A percentile compares a stretch with the other conserved stretches of the same genome.
Evolutionary conservation across 2,888 invertebrate genomes (phyloP).

Genomic region (Atherix ibis): DNA sequence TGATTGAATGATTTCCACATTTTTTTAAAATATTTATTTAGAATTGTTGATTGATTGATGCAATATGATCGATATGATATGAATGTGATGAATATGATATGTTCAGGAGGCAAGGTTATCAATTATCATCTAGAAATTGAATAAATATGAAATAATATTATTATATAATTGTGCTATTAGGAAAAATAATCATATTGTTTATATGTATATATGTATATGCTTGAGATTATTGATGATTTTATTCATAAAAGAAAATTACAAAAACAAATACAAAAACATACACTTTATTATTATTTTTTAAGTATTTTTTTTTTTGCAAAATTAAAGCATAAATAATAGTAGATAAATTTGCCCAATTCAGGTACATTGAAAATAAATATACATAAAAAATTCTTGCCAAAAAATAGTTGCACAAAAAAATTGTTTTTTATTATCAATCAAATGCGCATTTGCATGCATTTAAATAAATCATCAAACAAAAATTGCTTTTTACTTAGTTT

Average conservation of each 20-base stretch:
- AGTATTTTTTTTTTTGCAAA: too few species aligned
- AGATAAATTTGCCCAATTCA: too few species aligned
- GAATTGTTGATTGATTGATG: background rate
- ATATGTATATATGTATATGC: too few species aligned
- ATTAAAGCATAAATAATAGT: too few species aligned
- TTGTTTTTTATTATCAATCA: constrained; percentile 20
- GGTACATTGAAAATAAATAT: too few species aligned
- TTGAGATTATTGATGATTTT: background rate
- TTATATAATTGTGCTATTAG: background rate
- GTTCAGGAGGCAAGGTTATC: constrained; percentile 12
- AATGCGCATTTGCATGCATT: too few species aligned
- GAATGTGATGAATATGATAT: background rate
- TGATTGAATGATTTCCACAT: too few species aligned
- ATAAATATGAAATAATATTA: constrained; percentile 8
- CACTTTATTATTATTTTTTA: too few species aligned
- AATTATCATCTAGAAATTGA: constrained; percentile 32
- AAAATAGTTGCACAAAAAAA: constrained; percentile 22
- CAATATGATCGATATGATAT: background rate
- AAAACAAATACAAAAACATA: too few species aligned
- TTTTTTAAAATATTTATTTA: too few species aligned
- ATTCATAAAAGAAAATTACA: constrained; percentile 8
- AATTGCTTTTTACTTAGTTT: too few species aligned
- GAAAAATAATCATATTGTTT: background rate
- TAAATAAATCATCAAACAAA: too few species aligned
- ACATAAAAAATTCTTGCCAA: constrained; percentile 10